Evolutionary conservation across 2,888 invertebrate species (phyloP).

Genomic region (Molorchus minor): DNA sequence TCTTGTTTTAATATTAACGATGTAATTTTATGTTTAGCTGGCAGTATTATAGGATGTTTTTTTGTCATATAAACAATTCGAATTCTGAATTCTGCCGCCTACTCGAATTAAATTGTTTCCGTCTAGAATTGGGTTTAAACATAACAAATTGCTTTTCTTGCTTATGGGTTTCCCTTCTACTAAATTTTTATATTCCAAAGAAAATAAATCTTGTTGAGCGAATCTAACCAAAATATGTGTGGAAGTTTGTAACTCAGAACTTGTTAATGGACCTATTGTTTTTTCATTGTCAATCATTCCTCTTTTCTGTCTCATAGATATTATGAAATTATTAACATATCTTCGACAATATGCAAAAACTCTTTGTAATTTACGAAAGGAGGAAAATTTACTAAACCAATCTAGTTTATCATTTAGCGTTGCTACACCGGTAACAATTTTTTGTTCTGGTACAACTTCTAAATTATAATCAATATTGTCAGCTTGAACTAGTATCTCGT

Average conservation of each 20-base stretch:
- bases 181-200: not conserved
- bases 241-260: not conserved
- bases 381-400: not conserved
- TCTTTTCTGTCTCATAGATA: not conserved
- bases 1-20: slow-evolving; percentile 6
- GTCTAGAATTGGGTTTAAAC: slow-evolving; percentile 9
- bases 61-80: not conserved
- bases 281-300: no score
- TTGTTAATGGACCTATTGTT: not conserved
- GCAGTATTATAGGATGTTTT: slow-evolving; percentile 14
- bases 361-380: not conserved
- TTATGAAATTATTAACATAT: not conserved
- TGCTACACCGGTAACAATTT: not conserved
- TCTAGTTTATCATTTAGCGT: not conserved
- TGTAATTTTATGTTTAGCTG: not conserved
- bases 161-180: not conserved
- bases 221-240: not conserved
- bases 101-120: slow-evolving; percentile 1
- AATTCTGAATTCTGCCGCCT: slow-evolving; percentile 10
- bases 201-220: slow-evolving; percentile 9
- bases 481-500: not conserved
- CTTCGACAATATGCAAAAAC: not conserved
- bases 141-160: slow-evolving; percentile 9
- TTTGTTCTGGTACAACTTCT: not conserved
- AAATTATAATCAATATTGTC: not conserved